A percentile compares a stretch with the other conserved stretches of the same genome.
Conservation (phyloP, 2,888 invertebrate genomes). For the Hydraecia micacea region DNA sequence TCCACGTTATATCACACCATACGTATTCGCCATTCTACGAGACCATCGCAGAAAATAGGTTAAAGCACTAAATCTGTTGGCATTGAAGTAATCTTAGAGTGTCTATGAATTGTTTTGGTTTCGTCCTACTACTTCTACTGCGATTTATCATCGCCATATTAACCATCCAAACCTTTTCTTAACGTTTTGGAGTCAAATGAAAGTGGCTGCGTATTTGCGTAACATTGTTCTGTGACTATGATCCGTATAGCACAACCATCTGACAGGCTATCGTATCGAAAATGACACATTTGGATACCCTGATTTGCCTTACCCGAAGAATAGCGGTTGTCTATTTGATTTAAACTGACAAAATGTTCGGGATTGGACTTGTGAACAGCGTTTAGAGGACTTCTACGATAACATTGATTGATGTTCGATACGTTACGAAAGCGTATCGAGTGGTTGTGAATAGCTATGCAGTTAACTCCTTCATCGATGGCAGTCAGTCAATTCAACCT, state of each 20-base stretch:
- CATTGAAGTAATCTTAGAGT: slow-evolving; percentile 16
- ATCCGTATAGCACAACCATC: neutral
- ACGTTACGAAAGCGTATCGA: too few relatives aligned
- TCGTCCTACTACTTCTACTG: neutral
- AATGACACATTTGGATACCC: too few relatives aligned
- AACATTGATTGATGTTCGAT: too few relatives aligned
- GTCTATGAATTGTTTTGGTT: neutral
- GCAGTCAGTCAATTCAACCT: neutral
- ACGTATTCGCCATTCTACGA: neutral
- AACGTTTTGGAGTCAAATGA: neutral
- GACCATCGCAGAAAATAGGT: slow-evolving; percentile 20
- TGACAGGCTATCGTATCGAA: too few relatives aligned
- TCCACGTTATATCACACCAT: slow-evolving; percentile 15
- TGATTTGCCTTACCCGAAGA: too few relatives aligned
- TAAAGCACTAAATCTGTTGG: slow-evolving; percentile 23
- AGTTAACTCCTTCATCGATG: neutral
- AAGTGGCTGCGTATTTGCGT: neutral
- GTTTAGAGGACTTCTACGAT: too few relatives aligned
- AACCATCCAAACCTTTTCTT: neutral
- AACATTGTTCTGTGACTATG: neutral
- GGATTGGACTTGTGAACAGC: too few relatives aligned
- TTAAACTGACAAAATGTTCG: too few relatives aligned
- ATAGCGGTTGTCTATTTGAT: too few relatives aligned
- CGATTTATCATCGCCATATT: neutral
- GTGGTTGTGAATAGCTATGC: neutral